Evolutionary conservation across 2,797 vertebrate genomes (phyloP).

Genomic region (Danio tinwini): DNA sequence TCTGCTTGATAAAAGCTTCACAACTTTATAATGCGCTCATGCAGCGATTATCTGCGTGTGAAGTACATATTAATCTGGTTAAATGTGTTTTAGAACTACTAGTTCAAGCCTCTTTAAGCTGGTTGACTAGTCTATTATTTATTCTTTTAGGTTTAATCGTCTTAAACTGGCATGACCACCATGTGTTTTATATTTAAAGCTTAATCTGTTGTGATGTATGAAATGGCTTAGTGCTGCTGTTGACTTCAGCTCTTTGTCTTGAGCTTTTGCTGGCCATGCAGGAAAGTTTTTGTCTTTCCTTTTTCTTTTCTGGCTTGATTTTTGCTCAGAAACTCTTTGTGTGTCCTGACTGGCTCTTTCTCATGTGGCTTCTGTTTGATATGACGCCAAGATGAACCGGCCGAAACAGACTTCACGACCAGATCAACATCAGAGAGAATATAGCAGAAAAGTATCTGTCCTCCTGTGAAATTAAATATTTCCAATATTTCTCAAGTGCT

Average conservation of each 20-base stretch:
- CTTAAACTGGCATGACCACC: no score
- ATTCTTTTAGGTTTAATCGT: no score
- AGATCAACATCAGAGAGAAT: neutral
- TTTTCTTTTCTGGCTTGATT: slow-evolving; percentile 15
- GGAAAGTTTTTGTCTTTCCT: slow-evolving; percentile 18
- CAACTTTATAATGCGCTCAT: neutral
- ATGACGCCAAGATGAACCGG: neutral
- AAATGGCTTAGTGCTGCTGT: neutral
- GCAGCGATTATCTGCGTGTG: neutral
- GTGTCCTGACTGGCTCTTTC: neutral
- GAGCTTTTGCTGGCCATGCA: slow-evolving; percentile 32
- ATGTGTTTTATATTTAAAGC: no score
- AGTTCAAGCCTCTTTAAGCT: neutral
- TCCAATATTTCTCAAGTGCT: no score
- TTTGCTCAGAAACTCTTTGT: slow-evolving; percentile 1
- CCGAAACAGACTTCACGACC: slow-evolving; percentile 10
- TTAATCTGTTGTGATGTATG: neutral
- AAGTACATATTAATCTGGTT: neutral
- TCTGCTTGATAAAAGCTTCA: neutral
- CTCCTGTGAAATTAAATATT: no score
- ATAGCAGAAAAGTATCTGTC: no score
- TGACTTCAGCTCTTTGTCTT: neutral
- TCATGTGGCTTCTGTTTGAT: neutral
- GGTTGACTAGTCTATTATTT: no score
- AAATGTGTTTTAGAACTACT: neutral